phyloP scores from a whole-genome alignment of 2,113 vertebrate species.

The Leucopternis melanops region DNA sequence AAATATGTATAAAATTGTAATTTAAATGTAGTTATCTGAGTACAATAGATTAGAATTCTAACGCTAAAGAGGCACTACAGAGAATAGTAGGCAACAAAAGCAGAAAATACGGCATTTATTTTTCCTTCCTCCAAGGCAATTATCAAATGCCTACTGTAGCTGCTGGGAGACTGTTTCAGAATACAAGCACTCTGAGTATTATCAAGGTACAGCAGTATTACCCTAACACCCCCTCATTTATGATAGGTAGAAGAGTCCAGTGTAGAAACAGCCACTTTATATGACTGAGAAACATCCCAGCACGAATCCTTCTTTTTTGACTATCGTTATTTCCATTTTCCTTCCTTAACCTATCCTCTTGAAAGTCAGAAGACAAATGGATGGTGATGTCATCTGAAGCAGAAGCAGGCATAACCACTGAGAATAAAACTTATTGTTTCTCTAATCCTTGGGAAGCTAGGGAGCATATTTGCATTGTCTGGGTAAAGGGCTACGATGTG shows the following conservation, averaged over 20 bases:
- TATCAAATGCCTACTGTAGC: background rate
- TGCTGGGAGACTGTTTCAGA: background rate
- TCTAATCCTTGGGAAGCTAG: background rate
- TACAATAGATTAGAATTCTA: background rate
- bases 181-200: background rate
- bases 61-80: background rate
- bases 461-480: background rate
- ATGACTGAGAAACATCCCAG: background rate
- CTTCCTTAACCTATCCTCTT: background rate
- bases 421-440: background rate
- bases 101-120: background rate
- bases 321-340: background rate
- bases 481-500: background rate
- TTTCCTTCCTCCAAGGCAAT: background rate
- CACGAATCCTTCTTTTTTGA: background rate
- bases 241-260: background rate
- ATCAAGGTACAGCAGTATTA: background rate
- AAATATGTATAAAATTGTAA: background rate
- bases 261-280: background rate
- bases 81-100: background rate
- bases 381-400: background rate
- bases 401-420: background rate
- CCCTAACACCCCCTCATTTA: background rate
- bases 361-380: background rate
- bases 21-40: background rate